Evolutionary conservation across 2,888 invertebrate species (phyloP), one percentile per base, ranked within the genome.

Genomic region (Heteropelma amictum): DNA sequence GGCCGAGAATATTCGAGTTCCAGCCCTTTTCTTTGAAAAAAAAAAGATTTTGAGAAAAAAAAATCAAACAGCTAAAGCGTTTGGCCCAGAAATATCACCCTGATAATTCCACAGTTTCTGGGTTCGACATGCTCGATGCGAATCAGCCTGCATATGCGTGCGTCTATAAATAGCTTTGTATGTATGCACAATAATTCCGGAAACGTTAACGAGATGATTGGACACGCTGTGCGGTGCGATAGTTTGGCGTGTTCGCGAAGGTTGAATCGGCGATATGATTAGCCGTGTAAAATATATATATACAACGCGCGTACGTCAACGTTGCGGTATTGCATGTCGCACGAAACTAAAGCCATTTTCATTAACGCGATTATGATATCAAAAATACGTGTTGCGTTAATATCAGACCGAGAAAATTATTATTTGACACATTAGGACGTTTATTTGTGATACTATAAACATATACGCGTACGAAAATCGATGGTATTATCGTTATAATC

Each of bases 131-230:
- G 61, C 60, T 60, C 40, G 38, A 28, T 28, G 19, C n/a, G 30
- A 26, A 60, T 26, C 17, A 33, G 10, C 12, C 2, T 6, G 1
- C 3, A 42, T 19, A 14, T 10, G 2, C 33, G 7, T 12, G 12
- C 28, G n/a, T 47, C 42, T 21, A 19, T 14, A 23, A 19, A 33
- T 3, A 65, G 10, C 12, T 19, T 54, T 30, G 56, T 61, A 63
- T 45, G 47, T 72, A 72, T 63, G 71, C 68, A 28, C 67, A 56
- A 58, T 72, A 63, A 56, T 61, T 76, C 65, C 33, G 56, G 35
- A 56, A 68, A 71, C 63, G 67, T 72, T 71, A 68, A 72, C 67
- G 75, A 54, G 63, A 71, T 72, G 71, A 76, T 76, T 72, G 75
- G 71, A 60, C 61, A 10, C 21, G 19, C 12, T 47, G 60, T 49